phyloP scores from a whole-genome alignment of 2,797 vertebrate species.

The Ptychobarbus kaznakovi region DNA sequence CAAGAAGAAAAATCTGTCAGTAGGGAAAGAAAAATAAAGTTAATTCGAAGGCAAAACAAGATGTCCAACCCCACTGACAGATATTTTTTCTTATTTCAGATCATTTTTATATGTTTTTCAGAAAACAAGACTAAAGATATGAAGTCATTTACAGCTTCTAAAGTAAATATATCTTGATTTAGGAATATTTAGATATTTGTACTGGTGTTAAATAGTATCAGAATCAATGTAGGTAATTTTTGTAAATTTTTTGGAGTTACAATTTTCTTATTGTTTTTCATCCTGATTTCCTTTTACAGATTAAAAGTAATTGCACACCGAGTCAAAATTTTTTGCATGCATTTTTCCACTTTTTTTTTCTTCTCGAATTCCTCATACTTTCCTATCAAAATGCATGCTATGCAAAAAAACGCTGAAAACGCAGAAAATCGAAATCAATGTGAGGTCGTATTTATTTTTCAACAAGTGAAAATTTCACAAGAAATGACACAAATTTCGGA shows the following conservation, averaged over 20 bases:
- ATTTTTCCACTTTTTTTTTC: too few relatives aligned
- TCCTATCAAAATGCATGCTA: too few relatives aligned
- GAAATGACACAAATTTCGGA: too few relatives aligned
- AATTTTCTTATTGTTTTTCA: neutral
- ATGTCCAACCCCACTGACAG: neutral
- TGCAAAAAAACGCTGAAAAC: too few relatives aligned
- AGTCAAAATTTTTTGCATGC: too few relatives aligned
- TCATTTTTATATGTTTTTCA: neutral
- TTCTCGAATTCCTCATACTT: too few relatives aligned
- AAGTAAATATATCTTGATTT: neutral
- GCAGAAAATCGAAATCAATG: too few relatives aligned
- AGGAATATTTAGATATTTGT: neutral
- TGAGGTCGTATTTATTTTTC: too few relatives aligned
- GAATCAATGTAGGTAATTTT: neutral
- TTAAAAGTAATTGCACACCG: too few relatives aligned
- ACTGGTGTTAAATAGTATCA: neutral
- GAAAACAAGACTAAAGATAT: neutral
- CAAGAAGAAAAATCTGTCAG: neutral
- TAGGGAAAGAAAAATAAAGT: neutral
- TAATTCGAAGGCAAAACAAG: neutral
- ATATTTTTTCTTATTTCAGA: neutral
- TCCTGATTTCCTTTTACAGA: neutral
- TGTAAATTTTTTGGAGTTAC: neutral
- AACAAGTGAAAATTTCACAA: too few relatives aligned
- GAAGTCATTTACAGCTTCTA: neutral